Evolutionary conservation across 2,797 vertebrate species (phyloP).

Genomic region (Schizothorax lantsangensis): DNA sequence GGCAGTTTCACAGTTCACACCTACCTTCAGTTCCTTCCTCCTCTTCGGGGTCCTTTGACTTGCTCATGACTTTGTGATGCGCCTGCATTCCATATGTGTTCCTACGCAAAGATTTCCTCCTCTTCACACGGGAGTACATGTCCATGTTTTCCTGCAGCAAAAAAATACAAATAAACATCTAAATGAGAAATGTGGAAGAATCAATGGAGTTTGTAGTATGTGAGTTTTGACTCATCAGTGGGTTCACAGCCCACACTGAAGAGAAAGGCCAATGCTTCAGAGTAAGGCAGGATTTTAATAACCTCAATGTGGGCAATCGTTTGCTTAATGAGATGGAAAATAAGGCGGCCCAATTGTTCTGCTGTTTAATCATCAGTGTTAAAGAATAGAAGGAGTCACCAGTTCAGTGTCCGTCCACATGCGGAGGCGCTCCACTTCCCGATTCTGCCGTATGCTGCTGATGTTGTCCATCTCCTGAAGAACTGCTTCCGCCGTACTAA

Average conservation of each 20-base stretch:
- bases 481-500: conserved; percentile 96
- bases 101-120: conserved; percentile 93
- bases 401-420: conserved; percentile 99
- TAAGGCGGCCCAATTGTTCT: not conserved
- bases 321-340: conserved; percentile 32
- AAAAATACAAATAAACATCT: not conserved
- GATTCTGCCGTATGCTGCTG: conserved; percentile 93
- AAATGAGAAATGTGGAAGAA: not conserved
- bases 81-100: conserved; percentile 92
- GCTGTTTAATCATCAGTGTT: not conserved
- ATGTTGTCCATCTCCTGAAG: conserved; percentile 99
- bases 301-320: not conserved
- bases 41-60: conserved; percentile 85
- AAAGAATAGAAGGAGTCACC: conserved; percentile 76
- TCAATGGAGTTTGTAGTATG: not conserved
- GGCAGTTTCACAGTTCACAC: not conserved
- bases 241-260: conserved; percentile 27
- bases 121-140: conserved; percentile 99
- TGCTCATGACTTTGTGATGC: conserved; percentile 93
- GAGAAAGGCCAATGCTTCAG: not conserved
- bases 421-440: conserved; percentile 95
- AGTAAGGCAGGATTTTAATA: not conserved
- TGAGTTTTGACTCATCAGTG: not conserved
- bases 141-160: conserved; percentile 96
- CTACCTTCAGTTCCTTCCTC: conserved; percentile 82